Evolutionary conservation across 2,113 vertebrate species (phyloP), one percentile per base, ranked within the genome.

Genomic region (Hipposideros armiger): DNA sequence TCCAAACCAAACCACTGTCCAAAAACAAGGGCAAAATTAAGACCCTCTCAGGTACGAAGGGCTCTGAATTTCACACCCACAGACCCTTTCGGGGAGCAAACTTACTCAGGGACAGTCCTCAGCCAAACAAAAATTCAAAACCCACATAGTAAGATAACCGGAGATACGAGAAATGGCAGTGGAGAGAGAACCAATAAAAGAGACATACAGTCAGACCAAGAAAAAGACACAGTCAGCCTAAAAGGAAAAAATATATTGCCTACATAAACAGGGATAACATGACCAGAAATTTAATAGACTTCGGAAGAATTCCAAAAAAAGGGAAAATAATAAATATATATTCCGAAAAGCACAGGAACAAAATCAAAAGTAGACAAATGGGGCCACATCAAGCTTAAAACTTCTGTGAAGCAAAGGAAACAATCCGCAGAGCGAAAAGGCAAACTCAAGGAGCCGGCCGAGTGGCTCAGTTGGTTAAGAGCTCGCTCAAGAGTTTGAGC

Each of bases 171-270:
- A 9, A 19, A 58, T 0, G 5, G 30, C 28, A 9, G 28, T n/a
- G 26, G 26, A 45, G 76, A 4, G 19, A 17, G n/a, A 60, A 28
- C 14, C 28, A 40, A 16, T 3, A 19, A 47, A 54, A 62, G 42
- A 40, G 9, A 16, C 0, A 47, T 11, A 50, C 11, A 20, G 45
- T 17, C 52, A 28, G 40, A 20, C 50, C 0, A 11, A 45, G 1
- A 64, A 8, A 56, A 4, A 32, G 32, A 16, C 0, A 11, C 0
- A 1, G 36, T 54, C 24, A 19, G 47, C 22, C 15, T 8, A 1
- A 47, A 47, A 4, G 42, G 30, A 16, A n/a, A 24, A 47, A 54
- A 15, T 9, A 36, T 6, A 16, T 2, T 30, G 40, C 42, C 87
- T 76, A 40, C n/a, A 9, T 19, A 42, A 52, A 76, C 0, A 9